A percentile compares a stretch with the other conserved stretches of the same genome.
phyloP scores from a whole-genome alignment of 2,113 vertebrate genomes.

The Vulpes lagopus region DNA sequence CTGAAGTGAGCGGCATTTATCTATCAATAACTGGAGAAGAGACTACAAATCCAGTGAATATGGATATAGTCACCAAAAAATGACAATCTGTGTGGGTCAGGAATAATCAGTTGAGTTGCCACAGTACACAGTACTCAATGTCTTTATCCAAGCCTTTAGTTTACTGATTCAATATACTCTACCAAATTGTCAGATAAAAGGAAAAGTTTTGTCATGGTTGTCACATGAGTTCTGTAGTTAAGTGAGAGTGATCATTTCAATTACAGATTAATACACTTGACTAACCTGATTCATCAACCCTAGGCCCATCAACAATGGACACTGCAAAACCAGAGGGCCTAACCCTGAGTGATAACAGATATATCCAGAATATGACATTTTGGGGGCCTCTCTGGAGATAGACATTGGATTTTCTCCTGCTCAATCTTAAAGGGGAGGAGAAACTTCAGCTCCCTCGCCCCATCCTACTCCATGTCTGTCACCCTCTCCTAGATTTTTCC shows the following conservation, averaged over 20 bases:
- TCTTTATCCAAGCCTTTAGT: background rate
- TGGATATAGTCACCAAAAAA: background rate
- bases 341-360: background rate
- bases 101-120: background rate
- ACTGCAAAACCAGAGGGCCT: background rate
- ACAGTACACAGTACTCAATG: no score
- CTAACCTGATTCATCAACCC: background rate
- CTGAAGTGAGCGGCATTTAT: background rate
- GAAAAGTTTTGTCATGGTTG: background rate
- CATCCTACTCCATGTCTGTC: background rate
- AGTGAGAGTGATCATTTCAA: conserved; percentile 3
- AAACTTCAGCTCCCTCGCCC: background rate
- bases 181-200: background rate
- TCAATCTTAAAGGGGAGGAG: background rate
- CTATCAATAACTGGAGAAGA: background rate
- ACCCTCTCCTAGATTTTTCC: background rate
- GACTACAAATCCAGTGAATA: background rate
- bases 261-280: background rate
- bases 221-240: background rate
- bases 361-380: background rate
- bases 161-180: background rate
- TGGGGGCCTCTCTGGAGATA: background rate
- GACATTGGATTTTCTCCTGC: background rate
- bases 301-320: background rate
- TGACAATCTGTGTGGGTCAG: background rate